phyloP scores from a whole-genome alignment of 2,888 invertebrate species.

The Drosophila prolongata region DNA sequence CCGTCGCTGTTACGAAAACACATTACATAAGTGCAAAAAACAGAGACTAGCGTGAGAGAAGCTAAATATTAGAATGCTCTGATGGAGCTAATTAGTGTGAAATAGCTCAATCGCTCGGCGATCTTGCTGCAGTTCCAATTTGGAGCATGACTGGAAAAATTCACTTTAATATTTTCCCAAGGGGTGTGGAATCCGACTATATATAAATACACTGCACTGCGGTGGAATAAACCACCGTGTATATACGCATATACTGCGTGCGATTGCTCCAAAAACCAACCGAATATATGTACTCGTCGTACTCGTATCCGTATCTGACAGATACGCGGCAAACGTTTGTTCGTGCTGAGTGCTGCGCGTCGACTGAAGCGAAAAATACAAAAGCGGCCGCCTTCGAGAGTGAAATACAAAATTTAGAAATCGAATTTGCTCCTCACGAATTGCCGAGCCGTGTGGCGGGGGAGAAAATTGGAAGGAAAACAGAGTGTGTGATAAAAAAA shows the following conservation, averaged over 20 bases:
- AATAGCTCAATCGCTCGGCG: constrained; percentile 9
- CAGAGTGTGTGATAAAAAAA: constrained; percentile 63
- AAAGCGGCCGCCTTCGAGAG: constrained; percentile 58
- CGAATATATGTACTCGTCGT: constrained; percentile 62
- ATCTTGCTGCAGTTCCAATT: constrained; percentile 13
- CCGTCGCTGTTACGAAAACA: constrained; percentile 75
- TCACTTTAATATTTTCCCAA: not conserved
- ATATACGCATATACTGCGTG: constrained; percentile 24
- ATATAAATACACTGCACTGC: constrained; percentile 30
- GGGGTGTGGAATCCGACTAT: not conserved
- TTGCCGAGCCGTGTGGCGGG: constrained; percentile 15
- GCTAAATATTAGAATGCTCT: constrained; percentile 24
- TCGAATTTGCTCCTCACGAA: constrained; percentile 54
- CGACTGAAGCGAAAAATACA: constrained; percentile 62
- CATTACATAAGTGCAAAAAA: constrained; percentile 73
- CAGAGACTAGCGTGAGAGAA: constrained; percentile 27
- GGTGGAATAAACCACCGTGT: constrained; percentile 1
- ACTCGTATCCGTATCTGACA: constrained; percentile 64
- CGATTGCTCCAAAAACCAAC: constrained; percentile 52
- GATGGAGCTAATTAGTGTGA: constrained; percentile 40
- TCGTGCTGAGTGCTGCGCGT: constrained; percentile 80
- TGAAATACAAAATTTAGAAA: constrained; percentile 65
- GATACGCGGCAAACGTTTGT: constrained; percentile 74
- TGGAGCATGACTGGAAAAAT: constrained; percentile 36
- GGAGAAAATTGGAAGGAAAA: constrained; percentile 36